Percentiles rank a stretch among this genome's conserved stretches.
Conservation (phyloP, 2,797 vertebrate species). For the Distichodus sexfasciatus region DNA sequence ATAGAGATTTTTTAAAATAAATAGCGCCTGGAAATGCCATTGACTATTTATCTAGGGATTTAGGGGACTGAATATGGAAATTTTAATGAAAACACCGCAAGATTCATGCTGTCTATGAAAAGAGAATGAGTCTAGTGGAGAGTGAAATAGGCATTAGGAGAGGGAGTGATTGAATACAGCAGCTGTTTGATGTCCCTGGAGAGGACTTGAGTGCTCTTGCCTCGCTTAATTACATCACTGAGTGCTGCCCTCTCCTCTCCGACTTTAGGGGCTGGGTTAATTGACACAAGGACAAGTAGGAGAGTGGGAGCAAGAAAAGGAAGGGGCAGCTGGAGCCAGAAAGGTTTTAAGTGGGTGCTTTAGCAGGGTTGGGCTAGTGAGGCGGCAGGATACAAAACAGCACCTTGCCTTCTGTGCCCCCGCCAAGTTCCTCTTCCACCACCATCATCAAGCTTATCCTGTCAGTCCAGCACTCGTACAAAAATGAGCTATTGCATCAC, state of each 20-base stretch:
- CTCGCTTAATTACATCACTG: conserved; percentile 60
- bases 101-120: neutral
- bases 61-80: no score
- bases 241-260: conserved; percentile 45
- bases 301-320: conserved; percentile 46
- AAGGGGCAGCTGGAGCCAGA: conserved; percentile 51
- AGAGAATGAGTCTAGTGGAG: conserved; percentile 25
- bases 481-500: neutral
- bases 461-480: conserved; percentile 19
- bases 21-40: no score
- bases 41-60: no score
- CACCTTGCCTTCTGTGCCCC: no score
- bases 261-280: conserved; percentile 56
- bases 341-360: conserved; percentile 62
- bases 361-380: conserved; percentile 52
- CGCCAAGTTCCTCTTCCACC: no score
- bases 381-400: conserved; percentile 44
- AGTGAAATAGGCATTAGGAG: conserved; percentile 45
- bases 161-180: neutral
- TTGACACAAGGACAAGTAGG: conserved; percentile 52
- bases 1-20: no score
- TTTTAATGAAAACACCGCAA: conserved; percentile 11
- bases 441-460: neutral
- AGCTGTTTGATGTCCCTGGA: no score
- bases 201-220: neutral